Base-by-base conservation (phyloP, 1,140 invertebrate species). In the Lepidurus packardi region DNA sequence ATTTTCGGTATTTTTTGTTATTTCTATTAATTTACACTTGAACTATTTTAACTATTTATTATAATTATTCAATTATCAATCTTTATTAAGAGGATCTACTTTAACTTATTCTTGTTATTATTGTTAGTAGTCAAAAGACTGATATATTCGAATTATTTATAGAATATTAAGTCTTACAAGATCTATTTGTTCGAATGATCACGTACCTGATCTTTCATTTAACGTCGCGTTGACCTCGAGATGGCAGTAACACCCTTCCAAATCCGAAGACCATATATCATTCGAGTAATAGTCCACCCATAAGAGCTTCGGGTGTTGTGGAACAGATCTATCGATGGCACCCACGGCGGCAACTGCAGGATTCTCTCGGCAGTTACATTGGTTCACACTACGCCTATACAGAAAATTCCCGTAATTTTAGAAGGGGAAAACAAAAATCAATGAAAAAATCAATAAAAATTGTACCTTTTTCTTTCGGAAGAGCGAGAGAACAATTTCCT, bases 201-300 rank as follows among this genome's bases (percentile, higher is more conserved):
- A 43, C 76, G 25, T 80, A 82, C 81, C 81, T 73, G 77, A 79
- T 73, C 80, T 74, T 43, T 43, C 74, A 44, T 80, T 74, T 41
- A 43, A 34, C 74, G 78, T 81, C 9, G 88, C 85, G 79, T 87
- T 88, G 1, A 90, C 84, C 0, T 92, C 84, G 1, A 88, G 79
- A 79, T 86, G 86, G 81, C 93, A 94, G 42, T 84, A 81, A 82
- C 92, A 94, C 1, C 90, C 92, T 45, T 88, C 82, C 78, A 90
- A 86, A 83, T 93, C 92, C 0, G 91, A 84, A 0, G 89, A 87
- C 73, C 90, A 85, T 34, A 94, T 88, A 78, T 90, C 86, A 76
- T 86, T 86, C 1, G 87, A 82, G 76, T 87, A 86, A 7, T 84
- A 85, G 82, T 91, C 89, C 3, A 90, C 85, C 88, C 91, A 93